A percentile compares a stretch with the other conserved stretches of the same genome.
These are phyloP conservation scores for Pyrocoelia pectoralis DNA, from an alignment of 2,888 invertebrate genomes.

Conservation along the genomic window DNA sequence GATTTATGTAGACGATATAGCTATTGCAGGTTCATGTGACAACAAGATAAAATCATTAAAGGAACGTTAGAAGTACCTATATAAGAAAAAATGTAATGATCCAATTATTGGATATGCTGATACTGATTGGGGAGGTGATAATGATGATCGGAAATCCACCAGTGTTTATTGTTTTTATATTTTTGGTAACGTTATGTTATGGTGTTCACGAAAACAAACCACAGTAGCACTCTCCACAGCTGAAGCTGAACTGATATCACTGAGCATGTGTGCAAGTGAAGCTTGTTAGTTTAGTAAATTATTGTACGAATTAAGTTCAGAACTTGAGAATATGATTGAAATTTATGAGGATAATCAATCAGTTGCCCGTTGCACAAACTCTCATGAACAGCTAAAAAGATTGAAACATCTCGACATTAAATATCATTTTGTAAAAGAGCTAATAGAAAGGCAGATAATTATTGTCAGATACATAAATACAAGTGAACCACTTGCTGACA, in stretches of 20 bases:
- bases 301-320: too few species aligned
- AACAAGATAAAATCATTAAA: too few species aligned
- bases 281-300: too few species aligned
- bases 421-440: neutral
- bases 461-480: too few species aligned
- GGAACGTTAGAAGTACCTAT: neutral
- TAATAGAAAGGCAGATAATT: too few species aligned
- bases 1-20: too few species aligned
- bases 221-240: neutral
- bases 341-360: too few species aligned
- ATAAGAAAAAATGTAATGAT: conserved; percentile 1
- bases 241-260: neutral
- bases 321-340: too few species aligned
- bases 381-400: neutral
- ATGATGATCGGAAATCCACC: neutral
- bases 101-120: neutral
- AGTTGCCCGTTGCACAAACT: neutral
- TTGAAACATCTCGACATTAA: neutral
- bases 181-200: neutral
- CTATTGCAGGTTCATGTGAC: too few species aligned
- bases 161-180: neutral
- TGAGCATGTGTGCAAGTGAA: neutral
- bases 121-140: neutral
- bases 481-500: neutral
- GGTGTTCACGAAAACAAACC: too few species aligned